Conservation (phyloP, 2,797 vertebrate genomes). For the Protonibea diacanthus region DNA sequence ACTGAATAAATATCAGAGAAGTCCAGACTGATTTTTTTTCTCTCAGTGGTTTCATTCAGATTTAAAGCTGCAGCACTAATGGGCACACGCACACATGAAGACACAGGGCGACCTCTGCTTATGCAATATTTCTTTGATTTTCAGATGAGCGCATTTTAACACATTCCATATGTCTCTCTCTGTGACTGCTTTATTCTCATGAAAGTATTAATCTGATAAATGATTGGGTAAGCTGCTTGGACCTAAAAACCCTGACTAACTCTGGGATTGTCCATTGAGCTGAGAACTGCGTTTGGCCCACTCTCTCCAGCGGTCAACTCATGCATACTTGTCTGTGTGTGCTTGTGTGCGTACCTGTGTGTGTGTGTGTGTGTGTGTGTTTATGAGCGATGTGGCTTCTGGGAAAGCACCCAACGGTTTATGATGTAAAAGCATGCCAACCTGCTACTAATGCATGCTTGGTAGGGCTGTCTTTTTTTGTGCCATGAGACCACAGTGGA, state of each 20-base stretch:
- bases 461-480: constrained; percentile 54
- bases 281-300: constrained; percentile 72
- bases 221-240: constrained; percentile 84
- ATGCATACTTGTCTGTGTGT: constrained; percentile 43
- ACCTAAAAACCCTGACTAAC: constrained; percentile 79
- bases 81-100: background rate
- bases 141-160: constrained; percentile 73
- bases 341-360: constrained; percentile 26
- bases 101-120: constrained; percentile 65
- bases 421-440: constrained; percentile 78
- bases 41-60: constrained; percentile 55
- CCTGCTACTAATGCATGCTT: constrained; percentile 77
- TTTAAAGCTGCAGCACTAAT: constrained; percentile 39
- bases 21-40: constrained; percentile 12
- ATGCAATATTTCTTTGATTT: constrained; percentile 75
- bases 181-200: constrained; percentile 82
- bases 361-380: constrained; percentile 38
- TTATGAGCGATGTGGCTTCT: constrained; percentile 56
- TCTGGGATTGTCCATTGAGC: constrained; percentile 78
- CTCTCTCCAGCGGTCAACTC: constrained; percentile 61
- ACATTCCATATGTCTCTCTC: constrained; percentile 76
- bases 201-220: constrained; percentile 85
- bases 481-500: constrained; percentile 48
- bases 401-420: constrained; percentile 75
- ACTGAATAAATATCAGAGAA: background rate